Evolutionary conservation across 2,797 vertebrate species (phyloP).

Genomic region (Acanthornis magna): DNA sequence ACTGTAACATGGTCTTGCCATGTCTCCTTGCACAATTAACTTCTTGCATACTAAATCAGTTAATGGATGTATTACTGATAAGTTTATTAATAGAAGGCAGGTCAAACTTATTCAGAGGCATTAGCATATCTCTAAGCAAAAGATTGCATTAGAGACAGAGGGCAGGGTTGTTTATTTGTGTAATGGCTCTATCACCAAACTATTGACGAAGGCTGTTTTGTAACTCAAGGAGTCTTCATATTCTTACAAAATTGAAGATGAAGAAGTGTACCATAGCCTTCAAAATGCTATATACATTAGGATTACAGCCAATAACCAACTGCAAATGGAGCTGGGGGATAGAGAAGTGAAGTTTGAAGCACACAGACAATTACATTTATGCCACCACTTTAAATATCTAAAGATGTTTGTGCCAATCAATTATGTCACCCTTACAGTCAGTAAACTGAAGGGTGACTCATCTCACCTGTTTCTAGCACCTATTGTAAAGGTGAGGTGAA

Average conservation of each 20-base stretch:
- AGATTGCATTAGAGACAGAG: background rate
- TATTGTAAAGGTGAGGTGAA: background rate
- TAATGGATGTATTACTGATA: constrained; percentile 43
- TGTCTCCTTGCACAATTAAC: constrained; percentile 53
- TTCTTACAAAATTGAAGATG: background rate
- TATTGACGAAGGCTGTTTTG: background rate
- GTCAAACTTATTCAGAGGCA: background rate
- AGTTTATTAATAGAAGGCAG: constrained; percentile 35
- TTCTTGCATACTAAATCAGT: constrained; percentile 21
- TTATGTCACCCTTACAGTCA: background rate
- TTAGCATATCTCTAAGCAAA: constrained; percentile 12
- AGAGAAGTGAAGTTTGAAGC: background rate
- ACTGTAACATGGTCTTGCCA: background rate
- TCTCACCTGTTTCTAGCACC: background rate
- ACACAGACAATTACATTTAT: background rate
- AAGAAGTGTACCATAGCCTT: background rate
- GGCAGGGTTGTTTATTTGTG: background rate
- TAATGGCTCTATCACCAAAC: background rate
- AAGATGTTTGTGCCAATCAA: background rate
- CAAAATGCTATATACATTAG: background rate
- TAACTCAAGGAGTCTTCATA: background rate
- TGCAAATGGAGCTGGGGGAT: background rate
- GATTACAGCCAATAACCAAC: background rate
- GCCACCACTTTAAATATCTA: background rate
- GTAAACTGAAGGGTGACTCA: background rate